A percentile compares a stretch with the other conserved stretches of the same genome.
Conservation (phyloP, 2,797 vertebrate species). For the Pogoniulus pusillus region DNA sequence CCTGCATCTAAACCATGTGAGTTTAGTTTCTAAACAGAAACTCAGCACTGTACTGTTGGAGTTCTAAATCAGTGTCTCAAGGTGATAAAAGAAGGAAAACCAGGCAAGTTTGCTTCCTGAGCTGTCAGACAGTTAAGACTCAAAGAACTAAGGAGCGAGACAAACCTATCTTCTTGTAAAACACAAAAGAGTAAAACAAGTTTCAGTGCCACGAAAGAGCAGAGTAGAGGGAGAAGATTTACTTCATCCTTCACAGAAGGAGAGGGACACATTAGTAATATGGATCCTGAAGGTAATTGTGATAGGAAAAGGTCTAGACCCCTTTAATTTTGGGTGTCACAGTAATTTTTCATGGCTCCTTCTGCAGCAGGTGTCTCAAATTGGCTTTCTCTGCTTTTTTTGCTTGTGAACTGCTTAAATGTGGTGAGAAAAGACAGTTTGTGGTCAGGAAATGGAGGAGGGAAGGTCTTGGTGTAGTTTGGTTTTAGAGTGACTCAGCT, state of each 20-base stretch:
- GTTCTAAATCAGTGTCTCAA: not conserved
- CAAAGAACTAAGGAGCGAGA: not conserved
- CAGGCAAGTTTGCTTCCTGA: not conserved
- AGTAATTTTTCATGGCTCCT: accelerated
- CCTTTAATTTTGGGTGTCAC: not conserved
- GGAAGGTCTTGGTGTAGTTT: not conserved
- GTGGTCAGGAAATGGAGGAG: not conserved
- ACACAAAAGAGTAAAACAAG: not conserved
- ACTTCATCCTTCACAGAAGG: not conserved
- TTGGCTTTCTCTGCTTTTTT: not conserved
- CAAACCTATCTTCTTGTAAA: no score
- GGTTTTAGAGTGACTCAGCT: not conserved
- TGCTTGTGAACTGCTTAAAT: not conserved
- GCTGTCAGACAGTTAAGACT: not conserved
- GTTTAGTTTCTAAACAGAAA: slow-evolving; percentile 27
- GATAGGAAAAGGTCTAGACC: not conserved
- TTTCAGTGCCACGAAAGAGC: not conserved
- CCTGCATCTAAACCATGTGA: slow-evolving; percentile 95
- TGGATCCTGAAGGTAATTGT: not conserved
- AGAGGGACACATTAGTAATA: accelerated
- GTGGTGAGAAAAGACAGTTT: not conserved
- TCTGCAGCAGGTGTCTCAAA: not conserved
- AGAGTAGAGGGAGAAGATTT: not conserved
- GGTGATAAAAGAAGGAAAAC: no score
- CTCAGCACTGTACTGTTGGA: not conserved